Evolutionary conservation across 2,888 invertebrate genomes (phyloP), one percentile per base, ranked within the genome.

Genomic region (Erebia palarica): DNA sequence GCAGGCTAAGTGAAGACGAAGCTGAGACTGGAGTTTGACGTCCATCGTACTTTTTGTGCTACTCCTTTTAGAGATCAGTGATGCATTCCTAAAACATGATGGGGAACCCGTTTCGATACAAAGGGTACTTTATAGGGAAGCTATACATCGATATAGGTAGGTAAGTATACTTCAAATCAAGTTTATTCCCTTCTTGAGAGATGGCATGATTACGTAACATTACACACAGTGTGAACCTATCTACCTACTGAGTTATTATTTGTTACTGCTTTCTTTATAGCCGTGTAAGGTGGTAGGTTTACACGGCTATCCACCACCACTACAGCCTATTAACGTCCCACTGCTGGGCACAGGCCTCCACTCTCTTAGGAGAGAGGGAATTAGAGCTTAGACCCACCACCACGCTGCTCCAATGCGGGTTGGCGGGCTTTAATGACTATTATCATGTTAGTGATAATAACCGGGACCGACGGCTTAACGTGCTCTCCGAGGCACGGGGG

Each of bases 11-110:
- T 70, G 68, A 69, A 75, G 70, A 73, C 68, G 74, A 65, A 55
- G 57, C 74, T 61, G 82, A 84, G 85, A 75, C 79, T 75, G 76
- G 47, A 36, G 36, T 36, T 36, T 36, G 51, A 5, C n/a, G 78
- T 64, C 57, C 42, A 57, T 67, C 70, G 69, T 65, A 70, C 65
- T 70, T 71, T 70, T 73, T 67, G 68, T 73, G 67, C 60, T 72
- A 55, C 61, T 71, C 71, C 73, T 70, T 73, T 76, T 70, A 73
- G 70, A 53, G 60, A 67, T 65, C 63, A 53, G 49, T 44, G 68
- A 69, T 55, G 61, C 64, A 69, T 36, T 18, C 18, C 69, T 36
- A 10, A 36, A 58, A 42, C 49, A 61, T 69, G 68, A 70, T 63
- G 65, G 65, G 57, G 61, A 68, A 68, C 72, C 69, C 65, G 70